Percentiles rank a stretch among this genome's conserved stretches.
Evolutionary conservation across 1,140 invertebrate genomes (phyloP).

Genomic region (Hycleus cichorii): DNA sequence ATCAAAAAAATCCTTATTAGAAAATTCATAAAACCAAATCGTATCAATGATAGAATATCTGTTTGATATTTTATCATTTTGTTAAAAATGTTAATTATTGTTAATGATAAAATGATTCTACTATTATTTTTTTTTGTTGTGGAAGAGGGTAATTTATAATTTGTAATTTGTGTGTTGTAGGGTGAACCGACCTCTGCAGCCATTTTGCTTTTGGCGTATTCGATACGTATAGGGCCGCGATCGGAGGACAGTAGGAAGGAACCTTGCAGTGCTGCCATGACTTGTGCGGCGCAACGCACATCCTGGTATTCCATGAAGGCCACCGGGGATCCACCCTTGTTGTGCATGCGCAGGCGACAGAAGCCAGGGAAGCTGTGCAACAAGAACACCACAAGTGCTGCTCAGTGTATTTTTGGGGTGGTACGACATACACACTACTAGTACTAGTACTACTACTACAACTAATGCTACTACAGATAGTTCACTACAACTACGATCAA

Average conservation of each 20-base stretch:
- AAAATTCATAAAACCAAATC: too few species aligned
- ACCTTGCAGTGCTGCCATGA: constrained; percentile 87
- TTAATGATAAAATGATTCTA: too few species aligned
- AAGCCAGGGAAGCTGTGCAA: constrained; percentile 90
- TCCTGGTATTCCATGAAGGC: constrained; percentile 97
- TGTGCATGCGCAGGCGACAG: constrained; percentile 94
- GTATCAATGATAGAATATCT: neutral
- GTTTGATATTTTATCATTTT: too few species aligned
- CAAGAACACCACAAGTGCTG: constrained; percentile 39
- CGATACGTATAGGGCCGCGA: constrained; percentile 91
- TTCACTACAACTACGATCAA: too few species aligned
- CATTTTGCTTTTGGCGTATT: constrained; percentile 98
- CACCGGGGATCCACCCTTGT: constrained; percentile 84
- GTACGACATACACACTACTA: constrained; percentile 20
- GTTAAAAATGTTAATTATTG: too few species aligned
- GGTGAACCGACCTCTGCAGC: constrained; percentile 58
- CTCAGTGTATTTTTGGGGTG: constrained; percentile 25
- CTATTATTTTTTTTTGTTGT: too few species aligned
- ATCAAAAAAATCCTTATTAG: constrained; percentile 2
- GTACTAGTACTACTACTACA: too few species aligned
- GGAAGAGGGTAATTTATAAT: too few species aligned
- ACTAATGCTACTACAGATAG: too few species aligned
- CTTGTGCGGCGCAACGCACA: constrained; percentile 79
- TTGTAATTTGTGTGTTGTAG: too few species aligned
- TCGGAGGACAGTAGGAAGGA: constrained; percentile 91